Evolutionary conservation across 2,113 vertebrate genomes (phyloP), one percentile per base, ranked within the genome.

Genomic region (Rhodinocichla rosea): DNA sequence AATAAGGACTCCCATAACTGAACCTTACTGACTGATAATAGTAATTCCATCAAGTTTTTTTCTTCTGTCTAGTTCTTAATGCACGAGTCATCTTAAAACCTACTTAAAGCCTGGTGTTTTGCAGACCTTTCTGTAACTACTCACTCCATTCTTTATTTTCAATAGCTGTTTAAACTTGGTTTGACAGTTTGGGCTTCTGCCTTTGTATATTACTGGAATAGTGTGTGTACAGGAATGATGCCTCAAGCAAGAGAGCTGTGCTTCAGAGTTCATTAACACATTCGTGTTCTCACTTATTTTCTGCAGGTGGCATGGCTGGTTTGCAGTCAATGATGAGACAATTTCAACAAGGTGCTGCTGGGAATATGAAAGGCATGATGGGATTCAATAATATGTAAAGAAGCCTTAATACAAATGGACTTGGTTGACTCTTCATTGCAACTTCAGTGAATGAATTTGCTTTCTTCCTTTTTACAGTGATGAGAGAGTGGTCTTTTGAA

Each of bases 361-460:
- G 99, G 55, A 99, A 99, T 97, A 99, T 99, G 99, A 99, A 99
- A 98, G 99, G 99, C 98, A 99, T 99, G 99, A 99, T 99, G 99
- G 99, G 99, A 98, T 99, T 99, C 97, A 99, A 99, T 98, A 99
- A 99, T 96, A 99, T 99, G 99, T 99, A 98, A 98, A 99, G 97
- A 87, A 96, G 93, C 98, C 98, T 98, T 98, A 98, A 97, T 95
- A 96, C 89, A 98, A 97, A 96, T 92, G 96, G 97, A 98, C 94
- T 96, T 96, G 87, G 89, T 92, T 97, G 95, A 97, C 81, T 92
- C 82, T 96, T 96, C 87, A 50, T 97, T 96, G 96, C 95, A 92
- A 97, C 83, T 97, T 98, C 97, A 96, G 80, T 95, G 81, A 96
- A 96, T 71, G 86, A 90, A 91, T 95, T 97, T 92, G 85, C 88